These are phyloP conservation scores for Paramormyrops kingsleyae DNA, from an alignment of 2,113 vertebrate species.

Conservation along the genomic window DNA sequence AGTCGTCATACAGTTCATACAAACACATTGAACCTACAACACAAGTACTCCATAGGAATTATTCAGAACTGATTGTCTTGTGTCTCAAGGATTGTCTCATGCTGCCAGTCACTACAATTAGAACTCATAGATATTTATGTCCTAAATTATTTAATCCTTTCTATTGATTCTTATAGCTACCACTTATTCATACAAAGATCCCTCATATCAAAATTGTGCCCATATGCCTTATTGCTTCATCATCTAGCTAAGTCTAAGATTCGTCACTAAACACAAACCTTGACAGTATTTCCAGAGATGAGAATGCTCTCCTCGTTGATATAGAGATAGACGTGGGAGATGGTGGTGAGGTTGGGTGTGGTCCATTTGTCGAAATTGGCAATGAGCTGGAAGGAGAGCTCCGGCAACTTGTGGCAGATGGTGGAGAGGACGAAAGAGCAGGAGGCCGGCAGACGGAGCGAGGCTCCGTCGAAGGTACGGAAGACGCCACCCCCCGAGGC, in stretches of 20 bases:
- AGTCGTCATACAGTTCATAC: not conserved
- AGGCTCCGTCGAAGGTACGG: slow-evolving; percentile 90
- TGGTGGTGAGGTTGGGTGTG: slow-evolving; percentile 88
- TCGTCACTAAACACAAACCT: slow-evolving; percentile 59
- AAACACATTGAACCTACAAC: not conserved
- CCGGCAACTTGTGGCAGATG: slow-evolving; percentile 93
- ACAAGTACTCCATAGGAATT: not conserved
- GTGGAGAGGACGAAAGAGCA: slow-evolving; percentile 96
- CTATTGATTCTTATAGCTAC: not conserved
- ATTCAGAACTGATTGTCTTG: not conserved
- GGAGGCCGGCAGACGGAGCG: slow-evolving; percentile 88
- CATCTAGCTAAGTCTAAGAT: not conserved
- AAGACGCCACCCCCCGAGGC: slow-evolving; percentile 87
- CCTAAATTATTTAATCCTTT: not conserved
- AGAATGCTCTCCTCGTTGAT: slow-evolving; percentile 98
- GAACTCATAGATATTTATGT: not conserved
- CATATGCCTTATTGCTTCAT: not conserved
- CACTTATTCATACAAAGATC: not conserved
- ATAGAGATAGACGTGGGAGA: slow-evolving; percentile 93
- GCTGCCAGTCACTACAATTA: not conserved
- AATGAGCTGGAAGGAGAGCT: slow-evolving; percentile 97
- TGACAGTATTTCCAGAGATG: slow-evolving; percentile 85
- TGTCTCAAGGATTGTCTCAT: not conserved
- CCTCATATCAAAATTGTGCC: not conserved
- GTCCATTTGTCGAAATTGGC: slow-evolving; percentile 98